phyloP scores from a whole-genome alignment of 2,113 vertebrate species.

The Hucho hucho region DNA sequence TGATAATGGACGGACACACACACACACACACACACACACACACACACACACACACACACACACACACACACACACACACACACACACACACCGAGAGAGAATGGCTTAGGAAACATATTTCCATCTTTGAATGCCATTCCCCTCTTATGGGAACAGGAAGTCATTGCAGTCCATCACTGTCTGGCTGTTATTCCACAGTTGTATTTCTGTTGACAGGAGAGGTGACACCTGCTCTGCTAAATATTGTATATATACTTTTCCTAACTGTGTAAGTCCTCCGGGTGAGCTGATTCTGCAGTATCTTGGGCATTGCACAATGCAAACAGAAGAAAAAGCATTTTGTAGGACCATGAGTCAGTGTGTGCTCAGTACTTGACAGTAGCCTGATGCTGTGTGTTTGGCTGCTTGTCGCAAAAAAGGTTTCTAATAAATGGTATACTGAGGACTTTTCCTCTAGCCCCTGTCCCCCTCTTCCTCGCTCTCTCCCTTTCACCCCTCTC shows the following conservation, averaged over 20 bases:
- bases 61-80: background rate
- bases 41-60: background rate
- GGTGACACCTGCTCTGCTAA: background rate
- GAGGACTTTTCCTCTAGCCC: background rate
- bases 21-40: slow-evolving; percentile 1
- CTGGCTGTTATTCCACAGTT: background rate
- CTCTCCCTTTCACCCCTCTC: background rate
- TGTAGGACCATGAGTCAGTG: slow-evolving; percentile 10
- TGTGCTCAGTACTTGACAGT: background rate
- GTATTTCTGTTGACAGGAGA: slow-evolving; percentile 7
- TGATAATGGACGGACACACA: slow-evolving; percentile 31
- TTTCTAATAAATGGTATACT: slow-evolving; percentile 14
- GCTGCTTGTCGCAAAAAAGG: background rate
- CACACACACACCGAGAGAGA: background rate
- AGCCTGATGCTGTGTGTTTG: slow-evolving; percentile 7
- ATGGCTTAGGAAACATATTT: background rate
- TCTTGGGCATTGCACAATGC: slow-evolving; percentile 5
- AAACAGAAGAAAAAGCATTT: background rate
- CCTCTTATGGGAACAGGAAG: too few relatives aligned
- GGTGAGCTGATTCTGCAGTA: background rate
- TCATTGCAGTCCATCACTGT: background rate
- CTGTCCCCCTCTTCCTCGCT: background rate
- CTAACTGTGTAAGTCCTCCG: slow-evolving; percentile 5
- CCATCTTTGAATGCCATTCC: too few relatives aligned
- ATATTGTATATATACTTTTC: slow-evolving; percentile 9